phyloP scores from a whole-genome alignment of 2,797 vertebrate genomes.

The Poeciliopsis gracilis region DNA sequence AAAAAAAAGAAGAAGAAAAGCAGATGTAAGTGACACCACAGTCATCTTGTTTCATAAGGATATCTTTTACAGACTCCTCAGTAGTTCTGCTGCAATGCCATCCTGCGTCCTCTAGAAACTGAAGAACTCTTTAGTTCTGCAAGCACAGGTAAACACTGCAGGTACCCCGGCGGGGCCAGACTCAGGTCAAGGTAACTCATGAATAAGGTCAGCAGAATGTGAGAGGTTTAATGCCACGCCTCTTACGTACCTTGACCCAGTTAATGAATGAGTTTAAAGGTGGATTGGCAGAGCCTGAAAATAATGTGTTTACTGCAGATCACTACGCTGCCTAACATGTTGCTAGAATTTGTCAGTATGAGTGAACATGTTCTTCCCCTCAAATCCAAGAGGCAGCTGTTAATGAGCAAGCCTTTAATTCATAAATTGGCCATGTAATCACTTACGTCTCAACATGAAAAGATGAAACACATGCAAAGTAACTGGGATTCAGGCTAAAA shows the following conservation, averaged over 20 bases:
- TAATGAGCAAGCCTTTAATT: constrained; percentile 13
- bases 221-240: neutral
- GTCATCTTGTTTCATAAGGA: constrained; percentile 64
- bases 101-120: constrained; percentile 62
- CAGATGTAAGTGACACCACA: constrained; percentile 63
- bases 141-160: constrained; percentile 20
- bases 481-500: constrained; percentile 10
- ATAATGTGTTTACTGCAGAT: neutral
- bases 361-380: neutral
- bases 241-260: constrained; percentile 16
- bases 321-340: neutral
- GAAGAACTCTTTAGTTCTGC: constrained; percentile 38
- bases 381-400: constrained; percentile 2
- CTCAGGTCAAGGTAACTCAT: constrained; percentile 44
- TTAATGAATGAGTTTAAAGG: constrained; percentile 6
- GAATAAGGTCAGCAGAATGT: constrained; percentile 7
- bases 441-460: constrained; percentile 6
- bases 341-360: neutral
- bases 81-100: constrained; percentile 53
- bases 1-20: constrained; percentile 54
- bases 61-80: constrained; percentile 64
- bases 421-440: neutral
- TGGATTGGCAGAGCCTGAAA: constrained; percentile 9
- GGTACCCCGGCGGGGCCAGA: constrained; percentile 38
- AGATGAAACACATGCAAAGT: constrained; percentile 8